Conservation (phyloP, 2,113 vertebrate species). For the Aix galericulata region DNA sequence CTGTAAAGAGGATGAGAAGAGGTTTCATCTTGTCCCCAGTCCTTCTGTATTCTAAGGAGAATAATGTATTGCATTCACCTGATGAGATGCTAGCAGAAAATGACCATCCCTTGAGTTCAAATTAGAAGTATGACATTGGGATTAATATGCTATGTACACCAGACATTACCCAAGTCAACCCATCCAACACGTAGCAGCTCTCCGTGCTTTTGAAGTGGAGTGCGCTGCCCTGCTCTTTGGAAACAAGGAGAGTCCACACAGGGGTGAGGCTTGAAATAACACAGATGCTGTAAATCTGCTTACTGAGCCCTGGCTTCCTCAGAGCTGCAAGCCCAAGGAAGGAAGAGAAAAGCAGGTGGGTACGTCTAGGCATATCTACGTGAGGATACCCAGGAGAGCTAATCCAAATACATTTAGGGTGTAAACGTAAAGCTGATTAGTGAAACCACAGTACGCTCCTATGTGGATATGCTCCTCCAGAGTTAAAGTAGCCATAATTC, state of each 20-base stretch:
- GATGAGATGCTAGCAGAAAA: not conserved
- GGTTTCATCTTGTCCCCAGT: not conserved
- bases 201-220: not conserved
- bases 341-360: not conserved
- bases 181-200: not conserved
- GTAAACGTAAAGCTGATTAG: slow-evolving; percentile 65
- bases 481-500: slow-evolving; percentile 62
- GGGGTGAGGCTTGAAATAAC: not conserved
- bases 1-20: not conserved
- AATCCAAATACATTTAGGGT: slow-evolving; percentile 56
- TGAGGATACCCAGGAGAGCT: slow-evolving; percentile 47
- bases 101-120: not conserved
- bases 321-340: not conserved
- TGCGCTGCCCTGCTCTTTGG: not conserved
- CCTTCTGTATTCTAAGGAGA: not conserved
- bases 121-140: not conserved
- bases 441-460: slow-evolving; percentile 51
- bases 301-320: not conserved
- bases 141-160: not conserved
- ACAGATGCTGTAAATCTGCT: not conserved
- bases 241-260: not conserved
- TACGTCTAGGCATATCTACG: not conserved
- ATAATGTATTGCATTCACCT: not conserved
- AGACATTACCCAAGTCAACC: not conserved
- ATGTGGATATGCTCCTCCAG: slow-evolving; percentile 37